Evolutionary conservation across 2,113 vertebrate genomes (phyloP), one percentile per base, ranked within the genome.

Genomic region (Ceyx cyanopectus): DNA sequence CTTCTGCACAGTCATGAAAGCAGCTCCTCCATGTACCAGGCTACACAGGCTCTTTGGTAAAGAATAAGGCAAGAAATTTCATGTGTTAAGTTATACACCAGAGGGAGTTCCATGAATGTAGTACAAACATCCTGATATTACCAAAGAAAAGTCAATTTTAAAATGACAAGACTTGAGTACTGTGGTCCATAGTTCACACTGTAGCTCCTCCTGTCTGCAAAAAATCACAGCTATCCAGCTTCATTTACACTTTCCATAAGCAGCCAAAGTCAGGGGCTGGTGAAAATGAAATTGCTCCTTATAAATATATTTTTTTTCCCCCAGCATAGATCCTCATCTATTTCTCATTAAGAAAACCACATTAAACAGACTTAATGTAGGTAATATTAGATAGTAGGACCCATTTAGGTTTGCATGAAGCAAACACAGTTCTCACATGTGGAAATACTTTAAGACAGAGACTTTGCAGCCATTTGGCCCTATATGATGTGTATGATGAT

Each of bases 81-180:
- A 97, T 98, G 95, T 97, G 87, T 97, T 92, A 96, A 95, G 84
- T 97, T 97, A 97, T 97, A 98, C 96, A 97, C 95, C 97, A 97
- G 97, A 98, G 97, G 97, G 97, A 98, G 97, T 98, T 95, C 97
- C 96, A 90, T 81, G 96, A 97, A 97, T 97, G 92, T 94, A 97
- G 87, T 96, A 97, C 91, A 97, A 97, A 97, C 90, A 97, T 83
- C 67, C 91, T 80, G 89, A 96, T 94, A 95, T 67, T 96, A 94
- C 83, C 81, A 93, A 97, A 96, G 93, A 97, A 97, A 97, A 97
- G 96, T 94, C 81, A 96, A 96, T 97, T 97, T 91, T 37, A 96
- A 95, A 97, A 91, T 94, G 83, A 92, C 79, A 80, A 77, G 50
- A 63, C 85, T 92, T 87, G 83, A 96, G 93, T 72, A 23, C n/a